These are phyloP conservation scores for Eumacrocentrus americanus DNA, from an alignment of 2,888 invertebrate genomes.

Conservation along the genomic window DNA sequence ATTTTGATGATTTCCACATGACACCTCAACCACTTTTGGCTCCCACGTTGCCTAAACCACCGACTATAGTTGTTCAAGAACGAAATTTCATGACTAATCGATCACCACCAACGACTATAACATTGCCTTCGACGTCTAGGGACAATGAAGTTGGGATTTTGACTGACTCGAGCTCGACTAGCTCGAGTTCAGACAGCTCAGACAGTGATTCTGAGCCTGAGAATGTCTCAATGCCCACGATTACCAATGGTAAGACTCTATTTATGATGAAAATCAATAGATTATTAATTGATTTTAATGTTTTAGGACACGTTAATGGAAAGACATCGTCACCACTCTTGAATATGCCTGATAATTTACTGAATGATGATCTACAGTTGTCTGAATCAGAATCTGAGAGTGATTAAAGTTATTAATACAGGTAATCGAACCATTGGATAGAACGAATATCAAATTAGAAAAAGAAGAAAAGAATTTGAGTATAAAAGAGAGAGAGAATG, in stretches of 20 bases:
- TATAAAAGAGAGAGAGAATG: background rate
- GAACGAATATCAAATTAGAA: background rate
- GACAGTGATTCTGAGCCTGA: constrained; percentile 63
- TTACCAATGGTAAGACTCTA: constrained; percentile 47
- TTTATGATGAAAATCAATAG: constrained; percentile 7
- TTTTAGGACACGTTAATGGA: constrained; percentile 56
- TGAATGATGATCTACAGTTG: constrained; percentile 84
- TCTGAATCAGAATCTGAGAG: constrained; percentile 85
- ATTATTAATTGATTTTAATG: constrained; percentile 10
- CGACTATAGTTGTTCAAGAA: background rate
- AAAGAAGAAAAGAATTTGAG: too few species aligned
- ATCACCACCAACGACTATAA: constrained; percentile 32
- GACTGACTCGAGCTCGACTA: constrained; percentile 57
- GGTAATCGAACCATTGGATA: background rate
- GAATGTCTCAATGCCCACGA: constrained; percentile 44
- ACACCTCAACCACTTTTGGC: constrained; percentile 48
- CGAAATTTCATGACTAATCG: constrained; percentile 23
- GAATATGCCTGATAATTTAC: constrained; percentile 69
- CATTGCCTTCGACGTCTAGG: constrained; percentile 18
- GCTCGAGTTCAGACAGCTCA: constrained; percentile 59
- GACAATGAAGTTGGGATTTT: constrained; percentile 44
- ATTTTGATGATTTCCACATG: constrained; percentile 64
- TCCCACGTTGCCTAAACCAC: constrained; percentile 43
- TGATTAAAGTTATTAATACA: constrained; percentile 12
- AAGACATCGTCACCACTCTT: constrained; percentile 50